Evolutionary conservation across 2,113 vertebrate genomes (phyloP), one percentile per base, ranked within the genome.

Genomic region (Galemys pyrenaicus): DNA sequence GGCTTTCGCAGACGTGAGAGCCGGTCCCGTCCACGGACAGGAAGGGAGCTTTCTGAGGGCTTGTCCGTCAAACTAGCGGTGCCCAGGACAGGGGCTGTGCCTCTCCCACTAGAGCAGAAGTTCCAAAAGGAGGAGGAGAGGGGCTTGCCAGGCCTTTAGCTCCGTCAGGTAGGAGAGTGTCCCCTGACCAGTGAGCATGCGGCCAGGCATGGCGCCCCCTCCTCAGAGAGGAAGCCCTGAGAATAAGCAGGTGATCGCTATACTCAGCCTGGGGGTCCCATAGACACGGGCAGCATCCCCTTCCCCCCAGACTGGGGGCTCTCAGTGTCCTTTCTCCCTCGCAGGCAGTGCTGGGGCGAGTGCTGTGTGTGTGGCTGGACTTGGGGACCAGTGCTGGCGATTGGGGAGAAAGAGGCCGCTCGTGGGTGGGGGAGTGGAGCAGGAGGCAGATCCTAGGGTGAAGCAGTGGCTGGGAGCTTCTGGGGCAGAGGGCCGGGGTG

Each of bases 11-110:
- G 32, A 6, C 1, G 24, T 90, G 64, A 9, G 39, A 20, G 20
- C 0, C 0, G 30, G 62, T 5, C 44, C 64, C 54, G n/a, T 37
- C 37, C 10, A 9, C 15, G 0, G 3, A 3, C 20, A 7, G 87
- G 75, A 51, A 49, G 62, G 16, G 4, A 22, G 67, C 16, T 28
- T 79, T 39, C 39, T 3, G 49, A 32, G 39, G 37, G 8, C 6
- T 20, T 62, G 8, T 15, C 80, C 49, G 1, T 44, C 24, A 54
- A 9, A 60, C 35, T 11, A 17, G 56, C 26, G 3, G 24, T 39
- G 26, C 6, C 32, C 39, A 46, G 83, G 41, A 58, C 30, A 54
- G 71, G 49, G 32, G 30, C 39, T 67, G 58, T 4, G 37, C 32
- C 12, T 67, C 44, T 22, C 3, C 39, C 41, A 37, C 54, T 16